These are phyloP conservation scores for Metacarcinus magister DNA, from an alignment of 2,888 invertebrate species.

Conservation along the genomic window DNA sequence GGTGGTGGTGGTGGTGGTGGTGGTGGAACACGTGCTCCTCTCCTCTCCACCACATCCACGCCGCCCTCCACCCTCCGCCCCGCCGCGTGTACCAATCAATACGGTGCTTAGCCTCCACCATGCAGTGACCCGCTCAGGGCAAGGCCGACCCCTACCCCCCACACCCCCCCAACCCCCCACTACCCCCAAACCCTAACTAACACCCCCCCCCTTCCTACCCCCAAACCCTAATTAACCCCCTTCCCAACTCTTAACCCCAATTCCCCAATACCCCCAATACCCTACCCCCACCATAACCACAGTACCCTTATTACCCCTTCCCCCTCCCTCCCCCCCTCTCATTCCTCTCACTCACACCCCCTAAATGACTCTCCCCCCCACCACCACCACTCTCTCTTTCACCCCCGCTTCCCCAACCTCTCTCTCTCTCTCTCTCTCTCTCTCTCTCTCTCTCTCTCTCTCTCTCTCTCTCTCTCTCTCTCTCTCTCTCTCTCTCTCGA, in stretches of 20 bases:
- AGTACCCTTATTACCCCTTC: background rate
- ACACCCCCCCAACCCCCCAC: background rate
- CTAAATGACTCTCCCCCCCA: background rate
- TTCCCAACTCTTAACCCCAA: background rate
- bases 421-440: too few species aligned
- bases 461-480: background rate
- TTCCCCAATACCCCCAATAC: background rate
- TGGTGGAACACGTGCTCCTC: slow-evolving; percentile 22
- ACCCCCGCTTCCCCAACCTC: background rate
- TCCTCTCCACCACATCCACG: background rate
- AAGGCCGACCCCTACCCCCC: slow-evolving; percentile 43
- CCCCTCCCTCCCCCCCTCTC: background rate
- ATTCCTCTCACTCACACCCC: background rate
- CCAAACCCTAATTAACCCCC: background rate
- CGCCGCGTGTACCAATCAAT: slow-evolving; percentile 79
- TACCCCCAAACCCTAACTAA: background rate
- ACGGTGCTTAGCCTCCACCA: slow-evolving; percentile 78
- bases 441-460: background rate
- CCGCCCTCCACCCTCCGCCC: slow-evolving; percentile 49
- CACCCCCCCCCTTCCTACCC: background rate
- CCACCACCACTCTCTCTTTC: background rate
- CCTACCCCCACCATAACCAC: background rate
- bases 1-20: slow-evolving; percentile 55
- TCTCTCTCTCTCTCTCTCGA: background rate
- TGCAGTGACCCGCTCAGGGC: slow-evolving; percentile 71